Evolutionary conservation across 2,113 vertebrate genomes (phyloP).

Genomic region (Poeciliopsis occidentalis): DNA sequence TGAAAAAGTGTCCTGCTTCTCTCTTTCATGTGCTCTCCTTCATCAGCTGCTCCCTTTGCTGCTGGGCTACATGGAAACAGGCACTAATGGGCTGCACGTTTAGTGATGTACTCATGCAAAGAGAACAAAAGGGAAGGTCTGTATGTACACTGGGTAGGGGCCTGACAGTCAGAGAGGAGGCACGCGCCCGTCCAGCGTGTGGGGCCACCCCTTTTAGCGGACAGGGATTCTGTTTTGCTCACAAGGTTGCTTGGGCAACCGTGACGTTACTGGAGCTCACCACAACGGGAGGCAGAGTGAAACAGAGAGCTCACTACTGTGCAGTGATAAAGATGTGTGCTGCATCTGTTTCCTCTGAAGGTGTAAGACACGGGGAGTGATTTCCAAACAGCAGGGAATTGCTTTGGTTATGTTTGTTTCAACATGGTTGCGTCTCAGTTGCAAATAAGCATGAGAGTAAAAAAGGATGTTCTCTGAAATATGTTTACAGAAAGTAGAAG

Average conservation of each 20-base stretch:
- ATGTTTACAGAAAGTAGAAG: not conserved
- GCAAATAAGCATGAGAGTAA: not conserved
- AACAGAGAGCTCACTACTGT: slow-evolving; percentile 17
- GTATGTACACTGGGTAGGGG: slow-evolving; percentile 2
- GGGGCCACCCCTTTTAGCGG: slow-evolving; percentile 67
- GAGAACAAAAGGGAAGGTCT: slow-evolving; percentile 25
- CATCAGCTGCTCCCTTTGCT: not conserved
- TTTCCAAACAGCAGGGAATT: not conserved
- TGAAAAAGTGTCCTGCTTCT: not conserved
- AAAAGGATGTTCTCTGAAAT: not conserved
- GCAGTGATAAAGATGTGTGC: slow-evolving; percentile 6
- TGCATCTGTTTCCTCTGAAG: slow-evolving; percentile 8
- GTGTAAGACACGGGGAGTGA: not conserved
- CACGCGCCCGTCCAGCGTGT: slow-evolving; percentile 54
- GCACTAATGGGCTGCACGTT: slow-evolving; percentile 25
- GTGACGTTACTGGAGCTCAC: slow-evolving; percentile 69
- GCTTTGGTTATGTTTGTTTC: not conserved
- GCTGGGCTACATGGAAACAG: not conserved
- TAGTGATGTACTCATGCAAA: slow-evolving; percentile 5
- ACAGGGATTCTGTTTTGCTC: slow-evolving; percentile 83
- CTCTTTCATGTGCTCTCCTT: not conserved
- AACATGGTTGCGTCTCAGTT: not conserved
- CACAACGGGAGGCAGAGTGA: slow-evolving; percentile 13
- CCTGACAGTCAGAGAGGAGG: slow-evolving; percentile 5
- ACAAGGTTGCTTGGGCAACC: slow-evolving; percentile 75